Evolutionary conservation across 2,113 vertebrate genomes (phyloP), one percentile per base, ranked within the genome.

Genomic region (Myocastor coypus): DNA sequence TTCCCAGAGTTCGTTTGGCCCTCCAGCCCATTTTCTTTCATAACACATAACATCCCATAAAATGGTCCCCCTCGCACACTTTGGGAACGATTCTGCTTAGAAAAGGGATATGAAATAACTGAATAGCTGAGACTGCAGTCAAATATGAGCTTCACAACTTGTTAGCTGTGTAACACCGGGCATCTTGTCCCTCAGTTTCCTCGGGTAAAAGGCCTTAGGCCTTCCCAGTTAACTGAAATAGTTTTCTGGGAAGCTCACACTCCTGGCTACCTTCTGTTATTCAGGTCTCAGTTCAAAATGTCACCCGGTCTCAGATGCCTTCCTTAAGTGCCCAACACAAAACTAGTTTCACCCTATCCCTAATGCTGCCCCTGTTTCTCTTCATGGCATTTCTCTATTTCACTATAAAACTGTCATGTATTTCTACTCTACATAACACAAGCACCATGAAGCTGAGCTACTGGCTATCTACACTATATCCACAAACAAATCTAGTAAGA

Each of bases 331-430:
- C 5, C 50, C 34, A 50, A 22, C 59, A 61, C 40, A 63, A 92
- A 81, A n/a, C 10, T 55, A 9, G 20, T n/a, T 40, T 59, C 42
- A 40, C 24, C 13, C 26, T n/a, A 5, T 75, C 28, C 52, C 64
- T 63, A 84, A 50, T 46, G 28, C 68, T 83, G 92, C 8, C 42
- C 24, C 37, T 91, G 42, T 42, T 78, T 92, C 89, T 81, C 52
- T 90, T 86, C 57, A 73, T 61, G 57, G 91, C 9, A 64, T 42
- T 78, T 89, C 83, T 91, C 82, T 94, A 3, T 83, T 90, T 96
- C 92, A 93, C 75, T 87, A 71, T 52, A 55, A 87, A 94, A 86
- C 42, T 75, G 11, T 30, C 37, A 26, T 24, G 28, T 85, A 14
- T 81, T 90, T 83, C 28, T 81, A 42, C n/a, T 34, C 87, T 50